phyloP scores from a whole-genome alignment of 1,140 invertebrate species.

The Babylonia areolata region DNA sequence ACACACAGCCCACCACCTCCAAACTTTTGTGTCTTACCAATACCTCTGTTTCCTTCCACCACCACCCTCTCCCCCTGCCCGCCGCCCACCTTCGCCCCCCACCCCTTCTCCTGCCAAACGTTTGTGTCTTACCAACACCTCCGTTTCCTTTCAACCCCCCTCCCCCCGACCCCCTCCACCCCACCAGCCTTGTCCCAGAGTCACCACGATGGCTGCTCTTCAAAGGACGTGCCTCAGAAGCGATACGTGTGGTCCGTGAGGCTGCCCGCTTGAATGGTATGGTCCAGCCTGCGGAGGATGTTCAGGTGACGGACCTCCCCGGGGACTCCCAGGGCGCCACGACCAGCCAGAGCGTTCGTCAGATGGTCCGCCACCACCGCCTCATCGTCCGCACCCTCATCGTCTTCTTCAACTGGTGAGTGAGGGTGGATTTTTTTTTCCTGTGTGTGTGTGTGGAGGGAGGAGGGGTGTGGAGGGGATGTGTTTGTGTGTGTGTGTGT shows the following conservation, averaged over 20 bases:
- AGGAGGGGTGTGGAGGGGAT: too few species aligned
- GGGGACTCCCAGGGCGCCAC: not conserved
- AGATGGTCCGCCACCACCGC: not conserved
- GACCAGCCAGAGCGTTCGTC: not conserved
- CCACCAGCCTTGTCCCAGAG: constrained; percentile 15
- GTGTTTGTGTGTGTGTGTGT: too few species aligned
- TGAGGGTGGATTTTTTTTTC: too few species aligned
- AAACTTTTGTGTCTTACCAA: too few species aligned
- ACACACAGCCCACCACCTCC: too few species aligned
- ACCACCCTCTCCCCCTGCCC: too few species aligned
- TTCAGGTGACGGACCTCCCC: not conserved
- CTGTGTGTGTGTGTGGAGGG: too few species aligned
- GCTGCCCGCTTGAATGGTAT: not conserved
- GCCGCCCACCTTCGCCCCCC: not conserved
- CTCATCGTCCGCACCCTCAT: not conserved
- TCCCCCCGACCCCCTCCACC: not conserved
- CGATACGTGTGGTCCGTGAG: not conserved
- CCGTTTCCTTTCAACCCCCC: not conserved
- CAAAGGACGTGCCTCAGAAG: not conserved
- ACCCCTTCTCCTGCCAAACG: not conserved
- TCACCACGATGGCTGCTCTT: constrained; percentile 19
- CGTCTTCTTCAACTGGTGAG: constrained; percentile 26
- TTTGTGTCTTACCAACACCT: not conserved
- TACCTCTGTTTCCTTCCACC: too few species aligned
- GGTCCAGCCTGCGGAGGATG: not conserved